Evolutionary conservation across 2,888 invertebrate genomes (phyloP), one percentile per base, ranked within the genome.

Genomic region (Poecilus cupreus): DNA sequence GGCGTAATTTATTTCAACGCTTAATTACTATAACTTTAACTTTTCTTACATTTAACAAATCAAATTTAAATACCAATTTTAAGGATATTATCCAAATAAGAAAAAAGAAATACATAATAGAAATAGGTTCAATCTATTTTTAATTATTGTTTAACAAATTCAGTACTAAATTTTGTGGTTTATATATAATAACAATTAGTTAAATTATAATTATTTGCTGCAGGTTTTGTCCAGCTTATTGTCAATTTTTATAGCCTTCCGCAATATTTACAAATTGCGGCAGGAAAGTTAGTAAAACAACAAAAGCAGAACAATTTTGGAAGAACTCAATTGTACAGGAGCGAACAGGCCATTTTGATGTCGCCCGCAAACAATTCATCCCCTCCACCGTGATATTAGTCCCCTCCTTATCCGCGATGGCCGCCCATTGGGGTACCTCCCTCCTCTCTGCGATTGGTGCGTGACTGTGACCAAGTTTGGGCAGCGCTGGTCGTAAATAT

Each of bases 371-470:
- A n/a, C 39, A 20, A 11, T 46, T 70, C 39, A 77, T 43, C 70
- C 70, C 68, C 68, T 32, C 81, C 16, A 24, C 18, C 11, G 3
- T 37, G 6, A 51, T 11, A 22, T 32, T 54, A 51, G 84, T 86
- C 85, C 85, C 87, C 87, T 86, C 89, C 89, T 87, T 85, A 86
- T 87, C 85, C 84, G 85, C 85, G 84, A 89, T 89, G 89, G 89
- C 88, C 85, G 87, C 87, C 84, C 80, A 57, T 82, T 81, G 81
- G 82, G 83, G 84, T 84, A 77, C 81, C 51, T 80, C 84, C 84
- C 84, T n/a, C 72, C 76, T 83, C 82, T 51, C 77, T 82, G 80
- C 84, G 83, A 87, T 89, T 89, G 89, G 88, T 83, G 85, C 83
- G 83, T 70, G 72, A 75, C 81, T 83, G 80, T 80, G 83, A 85